Conservation (phyloP, 1,140 invertebrate genomes). For the Drosophila lacertosa region DNA sequence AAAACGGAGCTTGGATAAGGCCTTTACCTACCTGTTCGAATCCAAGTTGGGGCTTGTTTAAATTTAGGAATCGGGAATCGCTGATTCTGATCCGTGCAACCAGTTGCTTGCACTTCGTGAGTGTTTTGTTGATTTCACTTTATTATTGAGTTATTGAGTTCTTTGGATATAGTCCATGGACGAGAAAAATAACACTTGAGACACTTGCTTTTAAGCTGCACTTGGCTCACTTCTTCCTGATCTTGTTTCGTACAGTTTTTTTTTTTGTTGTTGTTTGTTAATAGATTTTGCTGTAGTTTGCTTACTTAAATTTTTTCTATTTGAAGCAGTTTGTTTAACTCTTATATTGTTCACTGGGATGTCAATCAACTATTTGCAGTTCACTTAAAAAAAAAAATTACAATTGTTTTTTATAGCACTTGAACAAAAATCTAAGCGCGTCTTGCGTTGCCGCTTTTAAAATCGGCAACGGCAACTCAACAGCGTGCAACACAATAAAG, state of each 20-base stretch:
- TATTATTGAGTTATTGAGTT: slow-evolving; percentile 8
- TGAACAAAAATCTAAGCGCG: slow-evolving; percentile 50
- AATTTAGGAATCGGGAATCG: not conserved
- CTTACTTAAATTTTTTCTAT: slow-evolving; percentile 12
- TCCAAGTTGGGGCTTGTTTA: not conserved
- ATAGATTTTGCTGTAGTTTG: not conserved
- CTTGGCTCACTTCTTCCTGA: too few species aligned
- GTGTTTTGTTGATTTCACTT: slow-evolving; percentile 3
- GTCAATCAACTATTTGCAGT: slow-evolving; percentile 17
- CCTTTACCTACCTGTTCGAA: not conserved
- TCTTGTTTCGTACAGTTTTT: slow-evolving; percentile 12
- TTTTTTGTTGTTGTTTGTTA: slow-evolving; percentile 13
- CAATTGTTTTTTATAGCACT: slow-evolving; percentile 52
- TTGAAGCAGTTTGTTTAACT: not conserved
- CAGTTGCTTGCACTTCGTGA: not conserved
- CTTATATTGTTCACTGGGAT: slow-evolving; percentile 10
- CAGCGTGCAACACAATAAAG: slow-evolving; percentile 1
- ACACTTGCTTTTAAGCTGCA: not conserved
- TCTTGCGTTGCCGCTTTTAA: not conserved
- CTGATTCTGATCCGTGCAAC: not conserved
- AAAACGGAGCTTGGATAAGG: not conserved
- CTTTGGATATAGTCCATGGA: slow-evolving; percentile 5
- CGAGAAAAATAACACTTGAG: not conserved
- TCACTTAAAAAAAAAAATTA: slow-evolving; percentile 34
- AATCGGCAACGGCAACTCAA: slow-evolving; percentile 4